Evolutionary conservation across 2,888 invertebrate genomes (phyloP), one percentile per base, ranked within the genome.

Genomic region (Ptycholaimellus sp.): DNA sequence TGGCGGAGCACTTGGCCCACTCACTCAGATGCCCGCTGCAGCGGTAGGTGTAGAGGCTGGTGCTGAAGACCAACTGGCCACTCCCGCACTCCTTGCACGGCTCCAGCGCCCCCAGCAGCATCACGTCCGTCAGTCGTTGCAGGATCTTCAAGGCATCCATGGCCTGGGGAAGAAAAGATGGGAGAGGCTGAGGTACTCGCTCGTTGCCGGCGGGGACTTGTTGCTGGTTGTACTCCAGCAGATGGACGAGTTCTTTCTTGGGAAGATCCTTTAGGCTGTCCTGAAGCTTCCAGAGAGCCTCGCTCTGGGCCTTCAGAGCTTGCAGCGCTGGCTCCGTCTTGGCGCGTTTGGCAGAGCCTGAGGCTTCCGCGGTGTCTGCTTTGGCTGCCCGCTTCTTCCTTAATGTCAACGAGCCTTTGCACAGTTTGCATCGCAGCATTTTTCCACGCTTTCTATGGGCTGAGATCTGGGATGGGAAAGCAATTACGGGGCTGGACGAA

Each of bases 1-100:
- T 6, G 35, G 72, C 68, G 37, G 69, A 66, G 58, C 90, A 90
- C 59, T 78, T 79, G 0, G 77, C 73, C 82, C 83, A 90, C 54
- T 81, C 82, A 13, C 72, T 73, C 27, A 77, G 48, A 54, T 73
- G 65, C 23, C 81, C 82, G 43, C 69, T 70, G 57, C 90, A 93
- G 44, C 71, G 68, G 56, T 90, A 93, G 6, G 78, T 77, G 40
- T 69, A 64, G 73, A 25, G n/a, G 13, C 33, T 30, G n/a, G 42
- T 25, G 50, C 40, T 40, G 31, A 32, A 33, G 3, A 22, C 20
- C 22, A 33, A 9, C 25, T 33, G 33, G 4, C 33, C 33, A 3
- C 9, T 58, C 35, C 70, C 68, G 54, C 90, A 90, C 47, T 74
- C 72, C 0, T 69, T 58, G 51, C 90, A 93, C 0, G 70, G 70